Evolutionary conservation across 37 sponge, comb jelly and placozoan genomes (phyloP).

Genomic region (Cliona cf. orientalis): DNA sequence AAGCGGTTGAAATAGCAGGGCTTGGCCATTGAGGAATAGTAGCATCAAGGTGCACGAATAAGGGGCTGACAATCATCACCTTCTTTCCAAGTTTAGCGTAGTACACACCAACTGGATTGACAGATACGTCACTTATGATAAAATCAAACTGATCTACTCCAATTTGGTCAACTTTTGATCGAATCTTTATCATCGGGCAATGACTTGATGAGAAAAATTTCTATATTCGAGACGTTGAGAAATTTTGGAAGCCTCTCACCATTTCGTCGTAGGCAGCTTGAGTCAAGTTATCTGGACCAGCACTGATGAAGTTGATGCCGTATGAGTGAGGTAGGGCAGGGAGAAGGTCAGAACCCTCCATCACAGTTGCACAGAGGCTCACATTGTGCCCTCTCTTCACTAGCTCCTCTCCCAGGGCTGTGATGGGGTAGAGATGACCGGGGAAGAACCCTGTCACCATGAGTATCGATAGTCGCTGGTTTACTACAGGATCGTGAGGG

Average conservation of each 20-base stretch:
- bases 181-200: background rate
- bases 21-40: background rate
- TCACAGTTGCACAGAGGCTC: conserved; percentile 10
- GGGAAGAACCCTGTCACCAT: conserved; percentile 1
- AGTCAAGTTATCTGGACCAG: conserved; percentile 13
- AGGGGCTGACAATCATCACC: background rate
- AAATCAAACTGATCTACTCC: conserved; percentile 8
- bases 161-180: background rate
- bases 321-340: background rate
- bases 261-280: background rate
- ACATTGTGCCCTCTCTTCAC: conserved; percentile 39
- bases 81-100: conserved; percentile 6
- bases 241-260: background rate
- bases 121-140: background rate
- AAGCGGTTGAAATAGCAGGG: background rate
- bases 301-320: conserved; percentile 7
- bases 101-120: background rate
- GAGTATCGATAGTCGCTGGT: too few species aligned
- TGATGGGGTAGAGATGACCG: conserved; percentile 27
- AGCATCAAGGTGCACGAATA: background rate
- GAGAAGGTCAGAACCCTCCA: conserved; percentile 17
- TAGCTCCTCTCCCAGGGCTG: conserved; percentile 33
- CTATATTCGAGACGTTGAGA: background rate
- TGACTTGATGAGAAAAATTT: background rate
- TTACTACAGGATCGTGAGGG: too few species aligned